These are phyloP conservation scores for Haemorhous mexicanus DNA, from an alignment of 2,113 vertebrate species.

Conservation along the genomic window DNA sequence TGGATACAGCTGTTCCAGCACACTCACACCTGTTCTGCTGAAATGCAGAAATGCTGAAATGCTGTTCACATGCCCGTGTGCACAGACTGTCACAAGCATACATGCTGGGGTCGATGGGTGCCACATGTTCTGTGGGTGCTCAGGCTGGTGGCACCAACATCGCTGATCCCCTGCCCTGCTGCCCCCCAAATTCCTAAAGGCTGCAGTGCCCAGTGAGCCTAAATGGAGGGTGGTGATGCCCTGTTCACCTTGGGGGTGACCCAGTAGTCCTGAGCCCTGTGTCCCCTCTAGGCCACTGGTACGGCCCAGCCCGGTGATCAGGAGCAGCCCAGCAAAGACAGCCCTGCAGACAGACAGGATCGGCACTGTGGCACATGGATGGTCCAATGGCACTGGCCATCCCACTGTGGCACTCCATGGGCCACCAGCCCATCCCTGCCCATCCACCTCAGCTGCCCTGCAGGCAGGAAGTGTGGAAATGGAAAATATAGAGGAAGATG, in stretches of 20 bases:
- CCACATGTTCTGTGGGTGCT: not conserved
- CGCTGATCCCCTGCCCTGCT: not conserved
- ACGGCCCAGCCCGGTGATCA: not conserved
- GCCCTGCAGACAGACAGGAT: not conserved
- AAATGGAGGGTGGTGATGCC: not conserved
- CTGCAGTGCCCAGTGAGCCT: not conserved
- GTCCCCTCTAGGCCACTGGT: constrained; percentile 9
- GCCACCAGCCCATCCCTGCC: not conserved
- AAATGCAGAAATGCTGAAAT: too few species aligned
- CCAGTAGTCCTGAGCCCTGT: not conserved
- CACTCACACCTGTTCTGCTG: not conserved
- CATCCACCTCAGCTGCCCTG: not conserved
- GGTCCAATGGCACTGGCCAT: accelerated
- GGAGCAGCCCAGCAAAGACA: not conserved
- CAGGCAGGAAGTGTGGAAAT: accelerated
- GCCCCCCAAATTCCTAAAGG: not conserved
- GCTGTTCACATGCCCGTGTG: accelerated
- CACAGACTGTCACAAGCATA: not conserved
- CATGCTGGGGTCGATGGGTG: not conserved
- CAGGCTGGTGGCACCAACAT: not conserved
- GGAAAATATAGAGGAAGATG: not conserved
- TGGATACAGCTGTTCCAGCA: not conserved
- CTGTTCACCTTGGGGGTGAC: not conserved
- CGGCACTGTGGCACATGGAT: accelerated
- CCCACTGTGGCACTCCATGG: not conserved